Evolutionary conservation across 1,140 invertebrate genomes (phyloP), one percentile per base, ranked within the genome.

Genomic region (Drosophila murphyi): DNA sequence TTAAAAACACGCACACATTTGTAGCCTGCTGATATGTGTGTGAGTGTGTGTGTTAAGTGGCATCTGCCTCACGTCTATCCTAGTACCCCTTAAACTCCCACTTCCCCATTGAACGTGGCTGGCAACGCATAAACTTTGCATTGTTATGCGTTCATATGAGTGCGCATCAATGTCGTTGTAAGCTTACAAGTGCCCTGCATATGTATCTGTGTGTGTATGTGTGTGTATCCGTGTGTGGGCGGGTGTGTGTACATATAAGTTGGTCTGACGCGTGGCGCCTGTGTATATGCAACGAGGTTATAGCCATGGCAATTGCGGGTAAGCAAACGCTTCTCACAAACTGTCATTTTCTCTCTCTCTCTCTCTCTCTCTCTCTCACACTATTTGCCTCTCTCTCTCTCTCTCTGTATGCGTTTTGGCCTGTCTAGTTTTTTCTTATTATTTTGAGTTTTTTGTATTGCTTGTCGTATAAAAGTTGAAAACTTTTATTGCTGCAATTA

Each of bases 401-500:
- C 34, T 37, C 20, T 20, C 20, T 20, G 20, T 20, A 20, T 20
- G 20, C 20, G 20, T 20, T 20, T 20, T 63, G n/a, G 34, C 10
- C 1, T 37, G 51, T 39, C 47, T 59, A 37, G 37, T 47, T 31
- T 39, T 31, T 59, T 62, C 34, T 63, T 63, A 6, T 34, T 48
- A 10, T 45, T 54, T 55, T 43, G 8, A 8, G 28, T 8, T 10
- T 51, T 65, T 68, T 54, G 56, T 72, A 69, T 60, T 63, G 67
- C 80, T 71, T 71, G 72, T 83, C 72, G 88, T 73, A 82, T 80
- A 88, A 67, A 90, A 83, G 83, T 83, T 83, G 86, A 78, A 80
- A 91, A 81, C 88, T 91, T 90, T 90, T 90, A 91, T 90, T 90
- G 88, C 80, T 54, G 77, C 88, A 90, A 91, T 90, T 90, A 90